Evolutionary conservation across 1,140 invertebrate genomes (phyloP).

Genomic region (Bombus pyrosoma): DNA sequence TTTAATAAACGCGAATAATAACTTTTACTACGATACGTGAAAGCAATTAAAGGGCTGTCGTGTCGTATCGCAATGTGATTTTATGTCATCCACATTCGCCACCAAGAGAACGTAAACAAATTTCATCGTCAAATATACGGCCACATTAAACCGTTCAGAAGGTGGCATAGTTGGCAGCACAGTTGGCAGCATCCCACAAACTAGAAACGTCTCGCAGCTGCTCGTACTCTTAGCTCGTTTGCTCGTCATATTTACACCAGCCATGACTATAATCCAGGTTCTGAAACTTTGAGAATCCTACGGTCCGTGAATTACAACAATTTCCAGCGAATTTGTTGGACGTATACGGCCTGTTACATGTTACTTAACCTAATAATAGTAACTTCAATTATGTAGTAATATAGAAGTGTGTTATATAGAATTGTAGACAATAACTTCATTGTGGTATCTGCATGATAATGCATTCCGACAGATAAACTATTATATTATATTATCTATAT

Average conservation of each 20-base stretch:
- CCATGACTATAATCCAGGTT: not conserved
- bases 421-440: no score
- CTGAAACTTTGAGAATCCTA: not conserved
- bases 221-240: not conserved
- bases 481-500: no score
- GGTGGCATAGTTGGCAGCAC: not conserved
- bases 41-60: not conserved
- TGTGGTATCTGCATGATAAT: no score
- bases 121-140: not conserved
- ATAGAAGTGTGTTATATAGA: no score
- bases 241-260: not conserved
- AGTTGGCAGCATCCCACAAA: not conserved
- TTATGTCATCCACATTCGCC: not conserved
- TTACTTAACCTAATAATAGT: no score
- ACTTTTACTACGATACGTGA: not conserved
- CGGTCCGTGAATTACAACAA: not conserved
- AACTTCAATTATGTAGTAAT: no score
- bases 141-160: not conserved
- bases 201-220: not conserved
- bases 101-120: not conserved
- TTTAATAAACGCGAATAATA: not conserved
- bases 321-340: not conserved
- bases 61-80: not conserved
- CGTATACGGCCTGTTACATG: not conserved
- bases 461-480: no score